These are phyloP conservation scores for Onychomys arenicola DNA, from an alignment of 2,797 vertebrate genomes.

Conservation along the genomic window DNA sequence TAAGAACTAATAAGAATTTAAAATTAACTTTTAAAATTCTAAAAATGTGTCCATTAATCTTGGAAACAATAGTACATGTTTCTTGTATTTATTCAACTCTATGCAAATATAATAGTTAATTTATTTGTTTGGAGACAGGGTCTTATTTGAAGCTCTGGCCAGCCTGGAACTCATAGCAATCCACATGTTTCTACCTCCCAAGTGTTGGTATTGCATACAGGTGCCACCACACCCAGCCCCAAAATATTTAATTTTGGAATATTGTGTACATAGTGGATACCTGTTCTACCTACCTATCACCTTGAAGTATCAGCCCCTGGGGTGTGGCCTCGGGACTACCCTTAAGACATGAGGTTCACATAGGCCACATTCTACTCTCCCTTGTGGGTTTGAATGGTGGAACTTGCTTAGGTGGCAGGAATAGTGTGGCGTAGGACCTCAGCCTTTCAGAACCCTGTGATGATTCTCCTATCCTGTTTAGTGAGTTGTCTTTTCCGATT, in stretches of 20 bases:
- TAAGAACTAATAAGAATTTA: not conserved
- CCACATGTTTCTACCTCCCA: not conserved
- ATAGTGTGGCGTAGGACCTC: too few species aligned
- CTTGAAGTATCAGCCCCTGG: too few species aligned
- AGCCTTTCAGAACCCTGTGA: too few species aligned
- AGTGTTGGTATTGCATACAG: not conserved
- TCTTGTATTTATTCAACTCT: not conserved
- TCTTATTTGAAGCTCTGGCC: not conserved
- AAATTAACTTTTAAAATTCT: not conserved
- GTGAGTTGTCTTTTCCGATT: too few species aligned
- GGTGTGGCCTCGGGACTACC: too few species aligned
- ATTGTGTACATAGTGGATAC: not conserved
- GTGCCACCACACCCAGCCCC: too few species aligned
- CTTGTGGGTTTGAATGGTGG: too few species aligned
- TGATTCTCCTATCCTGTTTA: too few species aligned
- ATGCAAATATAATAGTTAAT: not conserved
- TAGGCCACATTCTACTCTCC: too few species aligned
- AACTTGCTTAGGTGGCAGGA: too few species aligned
- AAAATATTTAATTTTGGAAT: conserved; percentile 49
- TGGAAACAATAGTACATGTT: conserved; percentile 7
- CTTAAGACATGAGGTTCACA: too few species aligned
- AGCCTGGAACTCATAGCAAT: not conserved
- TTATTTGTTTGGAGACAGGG: not conserved
- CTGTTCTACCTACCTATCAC: too few species aligned
- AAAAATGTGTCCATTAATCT: not conserved